Conservation (phyloP, 2,113 vertebrate species). For the Callorhinus ursinus region DNA sequence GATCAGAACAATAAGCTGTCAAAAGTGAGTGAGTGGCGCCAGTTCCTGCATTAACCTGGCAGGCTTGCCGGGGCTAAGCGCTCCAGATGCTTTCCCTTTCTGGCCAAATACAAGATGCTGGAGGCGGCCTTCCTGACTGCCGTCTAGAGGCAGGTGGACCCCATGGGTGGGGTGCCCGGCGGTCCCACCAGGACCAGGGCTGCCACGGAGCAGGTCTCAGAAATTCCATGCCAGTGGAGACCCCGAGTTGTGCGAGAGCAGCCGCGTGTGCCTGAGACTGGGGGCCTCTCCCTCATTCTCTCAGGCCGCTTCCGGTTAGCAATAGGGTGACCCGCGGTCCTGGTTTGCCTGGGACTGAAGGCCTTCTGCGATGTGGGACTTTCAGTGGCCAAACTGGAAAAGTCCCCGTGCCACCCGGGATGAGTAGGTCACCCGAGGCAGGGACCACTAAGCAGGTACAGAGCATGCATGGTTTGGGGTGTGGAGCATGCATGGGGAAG, state of each 20-base stretch:
- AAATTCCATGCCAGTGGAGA: background rate
- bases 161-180: background rate
- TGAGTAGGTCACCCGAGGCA: background rate
- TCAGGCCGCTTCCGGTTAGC: background rate
- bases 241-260: background rate
- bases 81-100: background rate
- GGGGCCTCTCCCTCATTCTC: background rate
- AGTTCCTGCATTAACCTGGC: rapidly evolving
- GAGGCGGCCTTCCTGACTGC: background rate
- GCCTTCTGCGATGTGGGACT: background rate
- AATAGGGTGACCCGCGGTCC: background rate
- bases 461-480: no score
- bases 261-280: background rate
- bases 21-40: slow-evolving; percentile 84
- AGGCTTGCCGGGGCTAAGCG: background rate
- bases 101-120: background rate
- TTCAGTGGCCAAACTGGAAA: background rate
- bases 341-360: background rate
- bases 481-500: rapidly evolving
- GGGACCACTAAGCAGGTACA: background rate
- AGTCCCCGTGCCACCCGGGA: no score
- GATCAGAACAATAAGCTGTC: slow-evolving; percentile 95
- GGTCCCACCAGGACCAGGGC: background rate
- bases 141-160: background rate
- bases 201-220: background rate